A percentile compares a stretch with the other conserved stretches of the same genome.
Evolutionary conservation across 2,113 vertebrate species (phyloP).

Genomic region (Cryptotis parvus): DNA sequence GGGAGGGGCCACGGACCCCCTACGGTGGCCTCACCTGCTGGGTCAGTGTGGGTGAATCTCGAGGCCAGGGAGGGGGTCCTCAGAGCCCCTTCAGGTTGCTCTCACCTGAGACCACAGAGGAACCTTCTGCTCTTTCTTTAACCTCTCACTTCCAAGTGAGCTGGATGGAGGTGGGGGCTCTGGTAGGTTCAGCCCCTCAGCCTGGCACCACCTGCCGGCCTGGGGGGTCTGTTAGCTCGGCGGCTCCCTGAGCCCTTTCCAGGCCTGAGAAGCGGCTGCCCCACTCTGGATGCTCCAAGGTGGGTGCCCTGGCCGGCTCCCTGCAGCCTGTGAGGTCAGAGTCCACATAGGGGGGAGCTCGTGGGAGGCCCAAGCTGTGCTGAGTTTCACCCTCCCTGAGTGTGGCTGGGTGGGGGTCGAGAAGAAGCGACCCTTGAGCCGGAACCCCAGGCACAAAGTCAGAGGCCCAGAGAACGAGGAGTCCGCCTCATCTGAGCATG

Average conservation of each 20-base stretch:
- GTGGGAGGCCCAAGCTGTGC: too few relatives aligned
- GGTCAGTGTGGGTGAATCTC: too few relatives aligned
- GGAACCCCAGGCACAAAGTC: not conserved
- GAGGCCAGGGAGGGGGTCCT: not conserved
- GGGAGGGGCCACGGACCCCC: too few relatives aligned
- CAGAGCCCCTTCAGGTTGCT: not conserved
- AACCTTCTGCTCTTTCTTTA: not conserved
- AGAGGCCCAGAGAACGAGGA: too few relatives aligned
- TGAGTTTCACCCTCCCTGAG: not conserved
- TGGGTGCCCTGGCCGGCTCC: too few relatives aligned
- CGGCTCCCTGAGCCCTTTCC: not conserved
- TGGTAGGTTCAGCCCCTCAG: too few relatives aligned
- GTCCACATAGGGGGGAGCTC: too few relatives aligned
- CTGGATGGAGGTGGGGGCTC: not conserved
- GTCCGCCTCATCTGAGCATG: too few relatives aligned
- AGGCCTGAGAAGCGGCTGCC: not conserved
- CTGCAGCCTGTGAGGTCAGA: too few relatives aligned
- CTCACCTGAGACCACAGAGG: fast-evolving
- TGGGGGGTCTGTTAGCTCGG: too few relatives aligned
- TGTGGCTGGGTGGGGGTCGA: not conserved
- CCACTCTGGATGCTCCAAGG: not conserved
- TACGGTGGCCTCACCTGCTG: too few relatives aligned
- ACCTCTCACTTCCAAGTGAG: not conserved
- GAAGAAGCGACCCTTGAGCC: not conserved
- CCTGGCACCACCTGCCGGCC: too few relatives aligned